Base-by-base conservation (phyloP, 2,797 vertebrate genomes). In the Danio choprae region DNA sequence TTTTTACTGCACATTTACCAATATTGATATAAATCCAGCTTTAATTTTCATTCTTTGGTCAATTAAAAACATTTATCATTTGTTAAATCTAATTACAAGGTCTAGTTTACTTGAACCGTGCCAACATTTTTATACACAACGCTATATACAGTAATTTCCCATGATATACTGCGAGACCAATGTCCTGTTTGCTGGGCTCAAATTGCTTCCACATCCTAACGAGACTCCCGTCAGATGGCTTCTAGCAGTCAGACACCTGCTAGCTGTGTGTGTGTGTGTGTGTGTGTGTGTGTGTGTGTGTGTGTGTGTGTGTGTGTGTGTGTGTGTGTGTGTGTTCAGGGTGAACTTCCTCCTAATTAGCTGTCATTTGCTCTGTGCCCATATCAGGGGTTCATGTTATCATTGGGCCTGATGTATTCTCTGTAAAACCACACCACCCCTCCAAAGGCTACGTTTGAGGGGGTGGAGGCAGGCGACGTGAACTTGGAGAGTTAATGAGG, bases 261-360 rank as follows among this genome's bases (percentile, higher is more conserved):
- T 55, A 40, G 46, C 58, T 18, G 67, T 12, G 80, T 53, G 63
- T 29, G 29, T n/a, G n/a, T n/a, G n/a, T n/a, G n/a, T n/a, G n/a
- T n/a, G n/a, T n/a, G n/a, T n/a, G n/a, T n/a, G n/a, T n/a, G n/a
- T n/a, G n/a, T n/a, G n/a, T n/a, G n/a, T n/a, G 44, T 63, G 58
- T 29, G 58, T 51, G 56, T 62, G 44, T 44, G 48, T 15, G 75
- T 60, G 44, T 63, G 70, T 40, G 70, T 53, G 68, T 71, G 56
- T 50, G 59, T 20, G 69, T 68, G 56, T 71, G 69, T 55, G 72
- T 70, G 71, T 75, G 56, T 63, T 77, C 29, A 55, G 22, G 58
- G 48, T 69, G 74, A 80, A 69, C 73, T 76, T 77, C 55, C 62
- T 77, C 46, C 69, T 82, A 84, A 80, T 84, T 86, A 84, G 76